Evolutionary conservation across 2,888 invertebrate species (phyloP).

Genomic region (Terebella lapidaria): DNA sequence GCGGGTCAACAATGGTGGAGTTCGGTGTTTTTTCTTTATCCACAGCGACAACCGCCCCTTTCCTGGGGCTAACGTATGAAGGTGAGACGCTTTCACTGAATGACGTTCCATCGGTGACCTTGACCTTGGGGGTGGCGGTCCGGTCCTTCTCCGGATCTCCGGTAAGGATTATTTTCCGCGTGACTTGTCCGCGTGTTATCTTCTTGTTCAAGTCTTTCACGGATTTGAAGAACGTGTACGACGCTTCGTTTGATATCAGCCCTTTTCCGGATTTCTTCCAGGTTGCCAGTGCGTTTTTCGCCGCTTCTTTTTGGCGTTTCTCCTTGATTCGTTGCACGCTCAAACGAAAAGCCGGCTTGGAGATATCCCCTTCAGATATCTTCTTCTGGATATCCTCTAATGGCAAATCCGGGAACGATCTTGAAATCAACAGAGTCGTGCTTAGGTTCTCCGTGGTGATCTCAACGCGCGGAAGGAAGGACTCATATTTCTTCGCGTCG

Average conservation of each 20-base stretch:
- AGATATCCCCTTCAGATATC: neutral
- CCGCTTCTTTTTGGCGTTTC: neutral
- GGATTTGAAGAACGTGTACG: conserved; percentile 31
- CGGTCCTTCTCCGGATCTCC: neutral
- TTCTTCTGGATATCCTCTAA: neutral
- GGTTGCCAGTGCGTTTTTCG: neutral
- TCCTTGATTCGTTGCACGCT: neutral
- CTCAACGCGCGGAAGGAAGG: conserved; percentile 30
- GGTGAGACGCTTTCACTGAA: conserved; percentile 27
- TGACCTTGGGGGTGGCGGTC: neutral
- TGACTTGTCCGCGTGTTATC: conserved; percentile 27
- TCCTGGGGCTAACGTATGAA: conserved; percentile 37
- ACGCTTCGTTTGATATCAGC: neutral
- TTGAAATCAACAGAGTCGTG: neutral
- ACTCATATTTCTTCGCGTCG: conserved; percentile 25
- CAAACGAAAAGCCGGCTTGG: neutral
- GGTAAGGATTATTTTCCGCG: neutral
- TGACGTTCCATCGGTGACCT: neutral
- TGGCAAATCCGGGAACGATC: neutral
- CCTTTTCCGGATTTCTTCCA: neutral
- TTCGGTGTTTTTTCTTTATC: neutral
- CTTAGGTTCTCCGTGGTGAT: conserved; percentile 35
- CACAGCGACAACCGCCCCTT: too few relatives aligned
- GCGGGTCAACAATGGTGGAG: conserved; percentile 31
- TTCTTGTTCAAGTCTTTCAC: conserved; percentile 37